Base-by-base conservation (phyloP, 2,113 vertebrate genomes). In the Acanthochromis polyacanthus region DNA sequence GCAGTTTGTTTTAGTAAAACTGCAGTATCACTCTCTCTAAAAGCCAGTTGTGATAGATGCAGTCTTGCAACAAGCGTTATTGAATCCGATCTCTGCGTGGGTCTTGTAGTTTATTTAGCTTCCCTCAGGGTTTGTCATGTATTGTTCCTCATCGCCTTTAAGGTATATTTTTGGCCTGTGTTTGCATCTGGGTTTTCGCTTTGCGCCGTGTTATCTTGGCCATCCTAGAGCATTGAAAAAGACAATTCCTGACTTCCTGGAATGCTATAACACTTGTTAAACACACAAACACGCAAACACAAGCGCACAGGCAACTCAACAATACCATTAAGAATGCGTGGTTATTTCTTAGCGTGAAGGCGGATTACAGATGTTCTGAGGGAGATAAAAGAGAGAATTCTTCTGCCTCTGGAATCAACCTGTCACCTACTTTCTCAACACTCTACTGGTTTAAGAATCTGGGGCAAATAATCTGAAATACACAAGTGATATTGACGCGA, bases 201-300 rank as follows among this genome's bases (percentile, higher is more conserved):
- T 89, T 63, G 76, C 78, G 28, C 15, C 45, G 53, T 86, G 83
- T 87, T 86, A 86, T 57, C 83, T 85, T 65, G 64, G 76, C 88
- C 71, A 82, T 85, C 75, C 50, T 50, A 68, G 43, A 62, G 75
- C 76, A 65, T 71, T 55, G 60, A 82, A 78, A 71, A 80, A 87
- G 83, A 92, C 86, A 84, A 85, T 91, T 78, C 84, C 82, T 67
- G 43, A 86, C 91, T 87, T 93, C 92, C 91, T 89, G 91, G 85
- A 89, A 89, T 83, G 80, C 46, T 60, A 4, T 74, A 76, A 75
- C 71, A 67, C 77, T 78, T 75, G 71, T 63, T 90, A 86, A 89
- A 78, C 77, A 82, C 84, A 89, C 67, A 86, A 86, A 88, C 86
- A 80, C 10, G 68, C 50, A 75, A 64, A 89, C 81, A 81, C 77